These are phyloP conservation scores for Carterocephalus palaemon DNA, from an alignment of 2,888 invertebrate genomes.

Conservation along the genomic window DNA sequence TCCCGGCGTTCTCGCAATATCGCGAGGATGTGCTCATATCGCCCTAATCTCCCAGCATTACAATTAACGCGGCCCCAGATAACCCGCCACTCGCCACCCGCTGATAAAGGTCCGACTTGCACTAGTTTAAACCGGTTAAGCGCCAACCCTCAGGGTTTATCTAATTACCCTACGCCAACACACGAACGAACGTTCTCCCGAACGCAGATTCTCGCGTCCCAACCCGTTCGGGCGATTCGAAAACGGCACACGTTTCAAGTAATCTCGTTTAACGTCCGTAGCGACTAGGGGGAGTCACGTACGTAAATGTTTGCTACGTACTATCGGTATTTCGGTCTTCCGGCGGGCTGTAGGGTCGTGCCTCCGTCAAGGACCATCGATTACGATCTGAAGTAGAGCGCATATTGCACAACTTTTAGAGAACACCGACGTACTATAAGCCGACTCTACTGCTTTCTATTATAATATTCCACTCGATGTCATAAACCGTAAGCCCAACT, in stretches of 20 bases:
- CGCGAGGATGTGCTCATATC: slow-evolving; percentile 55
- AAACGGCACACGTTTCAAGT: slow-evolving; percentile 51
- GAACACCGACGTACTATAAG: slow-evolving; percentile 55
- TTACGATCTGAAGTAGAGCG: slow-evolving; percentile 56
- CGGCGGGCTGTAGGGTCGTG: slow-evolving; percentile 43
- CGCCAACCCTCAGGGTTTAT: slow-evolving; percentile 72
- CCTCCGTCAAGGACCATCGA: slow-evolving; percentile 68
- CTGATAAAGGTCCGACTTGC: slow-evolving; percentile 69
- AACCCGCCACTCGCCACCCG: slow-evolving; percentile 76
- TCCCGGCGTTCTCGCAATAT: slow-evolving; percentile 36
- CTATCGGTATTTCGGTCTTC: slow-evolving; percentile 58
- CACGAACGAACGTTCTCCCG: slow-evolving; percentile 38
- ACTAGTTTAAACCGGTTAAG: slow-evolving; percentile 76
- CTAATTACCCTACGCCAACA: slow-evolving; percentile 72
- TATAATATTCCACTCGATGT: slow-evolving; percentile 7
- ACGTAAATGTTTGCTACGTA: slow-evolving; percentile 63
- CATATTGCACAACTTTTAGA: slow-evolving; percentile 68
- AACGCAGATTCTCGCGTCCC: slow-evolving; percentile 42
- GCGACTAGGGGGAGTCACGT: slow-evolving; percentile 57
- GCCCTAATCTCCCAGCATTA: slow-evolving; percentile 74
- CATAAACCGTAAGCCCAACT: too few species aligned
- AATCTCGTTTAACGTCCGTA: slow-evolving; percentile 45
- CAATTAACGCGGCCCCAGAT: slow-evolving; percentile 77
- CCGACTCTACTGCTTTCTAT: slow-evolving; percentile 45
- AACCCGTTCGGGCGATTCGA: slow-evolving; percentile 38